Base-by-base conservation (phyloP, 2,888 invertebrate species). In the Amphiduros pacificus region DNA sequence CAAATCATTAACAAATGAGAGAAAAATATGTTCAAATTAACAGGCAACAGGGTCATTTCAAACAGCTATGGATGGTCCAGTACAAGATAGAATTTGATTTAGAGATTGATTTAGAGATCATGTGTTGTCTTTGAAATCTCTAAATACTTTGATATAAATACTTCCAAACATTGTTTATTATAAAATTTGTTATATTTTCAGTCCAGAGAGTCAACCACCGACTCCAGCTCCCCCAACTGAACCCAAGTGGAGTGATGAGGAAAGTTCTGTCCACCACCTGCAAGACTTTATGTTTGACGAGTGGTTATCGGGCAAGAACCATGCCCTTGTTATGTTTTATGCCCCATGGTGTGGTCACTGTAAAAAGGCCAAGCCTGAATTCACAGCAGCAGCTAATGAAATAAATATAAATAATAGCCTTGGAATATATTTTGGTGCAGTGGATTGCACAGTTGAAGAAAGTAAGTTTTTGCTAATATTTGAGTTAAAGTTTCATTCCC, bases 261-360 rank as follows among this genome's bases (percentile, higher is more conserved):
- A 87, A 71, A 87, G 88, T 1, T 86, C 89, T 71, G 91, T 94
- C 50, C 86, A 90, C 49, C 93, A 93, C 84, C 86, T 93, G 56
- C 87, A 86, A 70, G 87, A 89, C 48, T 86, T 89, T 63, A 88
- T 85, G 62, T 93, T 92, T 82, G 88, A 89, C 71, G 80, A 87
- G 52, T 87, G 89, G 55, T 85, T 94, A 49, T 90, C 90, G 77
- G 91, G 91, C 80, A 90, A 92, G 82, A 92, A 92, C 73, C 91
- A 93, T 82, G 91, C 90, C 1, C 77, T 94, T 56, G 89, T 93
- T 60, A 93, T 94, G 89, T 94, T 94, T 83, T 94, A 94, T 82
- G 93, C 93, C 0, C 94, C 94, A 14, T 94, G 93, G 93, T 94
- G 93, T 83, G 91, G 92, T 0, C 92, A 90, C 77, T 94, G 93